Conservation (phyloP, 2,888 invertebrate species). For the Glomeris marginata region DNA sequence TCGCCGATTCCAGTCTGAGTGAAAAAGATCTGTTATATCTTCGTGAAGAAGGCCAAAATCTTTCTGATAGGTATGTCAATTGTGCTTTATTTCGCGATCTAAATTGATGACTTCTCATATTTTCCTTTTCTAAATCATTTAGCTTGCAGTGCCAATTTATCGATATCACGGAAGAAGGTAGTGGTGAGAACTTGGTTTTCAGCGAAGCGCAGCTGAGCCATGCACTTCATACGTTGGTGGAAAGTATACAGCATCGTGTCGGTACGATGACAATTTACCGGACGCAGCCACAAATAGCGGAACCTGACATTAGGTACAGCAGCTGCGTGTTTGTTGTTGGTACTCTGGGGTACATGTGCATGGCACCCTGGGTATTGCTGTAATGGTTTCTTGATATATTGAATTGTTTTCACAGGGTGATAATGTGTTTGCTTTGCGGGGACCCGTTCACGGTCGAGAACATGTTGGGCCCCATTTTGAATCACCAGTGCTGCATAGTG, state of each 20-base stretch:
- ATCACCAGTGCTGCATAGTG: conserved; percentile 71
- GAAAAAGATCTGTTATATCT: conserved; percentile 72
- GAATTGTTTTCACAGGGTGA: conserved; percentile 41
- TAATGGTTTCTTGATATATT: no score
- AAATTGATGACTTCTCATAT: background rate
- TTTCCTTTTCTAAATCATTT: conserved; percentile 13
- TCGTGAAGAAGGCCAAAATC: conserved; percentile 73
- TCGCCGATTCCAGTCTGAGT: conserved; percentile 64
- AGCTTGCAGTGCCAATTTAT: conserved; percentile 75
- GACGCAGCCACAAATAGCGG: conserved; percentile 59
- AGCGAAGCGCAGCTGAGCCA: conserved; percentile 34
- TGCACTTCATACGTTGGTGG: conserved; percentile 55
- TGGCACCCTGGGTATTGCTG: no score
- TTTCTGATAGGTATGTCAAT: conserved; percentile 59
- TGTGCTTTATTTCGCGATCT: background rate
- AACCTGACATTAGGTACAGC: conserved; percentile 63
- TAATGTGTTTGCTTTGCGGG: conserved; percentile 93
- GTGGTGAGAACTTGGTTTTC: conserved; percentile 23
- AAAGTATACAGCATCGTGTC: conserved; percentile 61
- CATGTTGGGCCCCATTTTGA: conserved; percentile 69
- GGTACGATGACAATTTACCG: conserved; percentile 56
- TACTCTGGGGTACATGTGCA: no score
- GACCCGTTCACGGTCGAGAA: conserved; percentile 84
- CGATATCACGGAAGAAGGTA: conserved; percentile 47
- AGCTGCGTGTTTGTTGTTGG: no score